Evolutionary conservation across 2,797 vertebrate genomes (phyloP).

Genomic region (Loris lydekkerianus): DNA sequence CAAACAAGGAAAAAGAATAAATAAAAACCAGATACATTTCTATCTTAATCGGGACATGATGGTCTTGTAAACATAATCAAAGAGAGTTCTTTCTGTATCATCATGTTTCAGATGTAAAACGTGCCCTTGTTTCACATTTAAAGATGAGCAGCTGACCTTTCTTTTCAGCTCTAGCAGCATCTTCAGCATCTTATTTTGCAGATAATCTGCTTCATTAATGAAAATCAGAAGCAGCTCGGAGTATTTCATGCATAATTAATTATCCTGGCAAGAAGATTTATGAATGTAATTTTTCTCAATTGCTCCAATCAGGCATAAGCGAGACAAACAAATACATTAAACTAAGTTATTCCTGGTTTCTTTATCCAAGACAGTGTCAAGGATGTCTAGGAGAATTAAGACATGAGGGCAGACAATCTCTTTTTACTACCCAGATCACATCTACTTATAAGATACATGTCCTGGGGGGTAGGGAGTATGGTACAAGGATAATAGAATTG

Average conservation of each 20-base stretch:
- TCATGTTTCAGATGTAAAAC: slow-evolving; percentile 71
- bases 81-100: slow-evolving; percentile 62
- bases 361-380: slow-evolving; percentile 73
- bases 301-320: slow-evolving; percentile 73
- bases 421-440: not conserved
- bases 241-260: slow-evolving; percentile 84
- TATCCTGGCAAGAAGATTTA: slow-evolving; percentile 84
- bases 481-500: not conserved
- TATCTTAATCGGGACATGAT: slow-evolving; percentile 61
- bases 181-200: slow-evolving; percentile 69
- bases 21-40: slow-evolving; percentile 64
- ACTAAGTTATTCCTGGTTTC: slow-evolving; percentile 74
- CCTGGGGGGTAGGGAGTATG: not conserved
- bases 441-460: not conserved
- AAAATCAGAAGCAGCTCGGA: slow-evolving; percentile 83
- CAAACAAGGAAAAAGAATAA: not conserved
- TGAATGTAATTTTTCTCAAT: slow-evolving; percentile 85
- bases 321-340: slow-evolving; percentile 85
- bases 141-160: slow-evolving; percentile 67
- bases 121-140: slow-evolving; percentile 53
- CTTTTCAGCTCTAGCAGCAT: slow-evolving; percentile 61
- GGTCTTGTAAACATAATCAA: slow-evolving; percentile 42
- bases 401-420: not conserved
- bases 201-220: slow-evolving; percentile 83
- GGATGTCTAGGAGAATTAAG: slow-evolving; percentile 61